Evolutionary conservation across 2,888 invertebrate species (phyloP).

Genomic region (Acanthopleura granulata): DNA sequence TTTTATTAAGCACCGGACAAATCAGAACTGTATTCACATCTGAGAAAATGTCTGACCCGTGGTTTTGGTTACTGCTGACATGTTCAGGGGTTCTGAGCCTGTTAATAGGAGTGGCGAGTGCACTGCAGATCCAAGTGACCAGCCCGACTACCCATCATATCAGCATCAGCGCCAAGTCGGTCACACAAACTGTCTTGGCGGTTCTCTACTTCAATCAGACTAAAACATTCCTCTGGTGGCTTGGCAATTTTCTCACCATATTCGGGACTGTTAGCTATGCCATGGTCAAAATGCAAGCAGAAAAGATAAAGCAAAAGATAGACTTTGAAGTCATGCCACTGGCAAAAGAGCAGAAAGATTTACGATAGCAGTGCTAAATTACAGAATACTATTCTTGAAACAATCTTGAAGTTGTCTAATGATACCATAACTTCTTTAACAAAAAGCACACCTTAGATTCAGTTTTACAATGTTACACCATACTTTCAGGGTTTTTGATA

Average conservation of each 20-base stretch:
- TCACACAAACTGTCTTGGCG: constrained; percentile 66
- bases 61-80: constrained; percentile 56
- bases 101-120: constrained; percentile 65
- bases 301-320: background rate
- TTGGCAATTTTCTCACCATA: constrained; percentile 63
- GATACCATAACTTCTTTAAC: too few relatives aligned
- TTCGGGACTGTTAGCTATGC: constrained; percentile 63
- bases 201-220: constrained; percentile 59
- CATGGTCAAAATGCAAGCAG: constrained; percentile 35
- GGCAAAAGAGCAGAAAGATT: background rate
- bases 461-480: too few relatives aligned
- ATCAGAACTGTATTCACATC: constrained; percentile 45
- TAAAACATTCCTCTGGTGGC: constrained; percentile 66
- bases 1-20: constrained; percentile 61
- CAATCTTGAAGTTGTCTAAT: too few relatives aligned
- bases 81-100: constrained; percentile 61
- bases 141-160: constrained; percentile 68
- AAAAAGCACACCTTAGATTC: too few relatives aligned
- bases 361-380: too few relatives aligned
- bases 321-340: background rate
- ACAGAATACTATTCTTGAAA: too few relatives aligned
- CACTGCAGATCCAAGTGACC: constrained; percentile 66
- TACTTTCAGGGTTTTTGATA: too few relatives aligned
- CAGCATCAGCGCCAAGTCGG: constrained; percentile 67
- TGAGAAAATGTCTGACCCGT: constrained; percentile 30